Evolutionary conservation across 2,797 vertebrate genomes (phyloP), one percentile per base, ranked within the genome.

Genomic region (Vultur gryphus): DNA sequence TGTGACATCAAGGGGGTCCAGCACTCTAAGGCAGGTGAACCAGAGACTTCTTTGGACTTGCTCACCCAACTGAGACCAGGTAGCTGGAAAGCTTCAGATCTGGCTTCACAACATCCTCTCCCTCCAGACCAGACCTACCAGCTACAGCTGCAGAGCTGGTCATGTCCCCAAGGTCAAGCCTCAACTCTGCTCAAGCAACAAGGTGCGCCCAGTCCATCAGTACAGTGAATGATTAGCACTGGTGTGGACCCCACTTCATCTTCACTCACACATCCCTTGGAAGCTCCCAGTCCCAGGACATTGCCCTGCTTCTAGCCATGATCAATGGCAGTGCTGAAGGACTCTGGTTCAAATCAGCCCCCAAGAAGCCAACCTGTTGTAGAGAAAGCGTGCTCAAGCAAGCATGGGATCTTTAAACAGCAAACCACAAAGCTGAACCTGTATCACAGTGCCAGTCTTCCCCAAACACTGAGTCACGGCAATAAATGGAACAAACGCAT

Each of bases 391-490:
- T 4, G 21, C 59, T 58, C 37, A 14, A 57, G 75, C 8, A 66
- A 89, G 67, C 31, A 25, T 6, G 8, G 79, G 84, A 46, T 44
- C 79, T 87, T 93, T 64, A 77, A 91, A 41, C 23, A 80, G 89
- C 23, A n/a, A 89, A 49, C 64, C 87, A 84, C 80, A 73, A 33
- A 80, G 81, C 84, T 89, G 91, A 96, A 97, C 92, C 91, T 92
- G 84, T 85, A 13, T 11, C 62, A 41, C 41, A 80, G 64, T 75
- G 81, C 84, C 92, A 73, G 90, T 59, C 37, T 49, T 91, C 94
- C 92, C 91, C 90, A 87, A 89, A 87, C 95, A 96, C 92, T 96
- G 96, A 97, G 89, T 97, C 95, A 97, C 6, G 15, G 95, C 92
- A n/a, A 6, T 51, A 7, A 84, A 72, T 81, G 93, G 96, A 97